Evolutionary conservation across 2,113 vertebrate species (phyloP), one percentile per base, ranked within the genome.

Genomic region (Amblyopsis rosae): DNA sequence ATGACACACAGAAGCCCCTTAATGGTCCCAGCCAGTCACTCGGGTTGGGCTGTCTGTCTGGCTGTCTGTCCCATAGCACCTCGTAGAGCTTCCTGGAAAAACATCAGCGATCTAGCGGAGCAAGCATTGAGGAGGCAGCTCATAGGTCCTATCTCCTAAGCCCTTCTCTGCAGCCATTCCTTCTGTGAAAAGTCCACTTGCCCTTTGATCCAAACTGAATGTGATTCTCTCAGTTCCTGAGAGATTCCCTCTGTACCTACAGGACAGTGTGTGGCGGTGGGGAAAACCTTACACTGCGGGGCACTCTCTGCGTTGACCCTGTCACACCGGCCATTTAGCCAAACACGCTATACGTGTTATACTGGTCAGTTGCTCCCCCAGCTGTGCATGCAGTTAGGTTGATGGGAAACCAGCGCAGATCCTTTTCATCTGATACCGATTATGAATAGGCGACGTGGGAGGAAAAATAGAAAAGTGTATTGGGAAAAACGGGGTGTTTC

Each of bases 381-480:
- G 65, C 51, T 81, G 75, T 73, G 72, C 57, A 67, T 59, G 41
- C 58, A 61, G 48, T 74, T 72, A 49, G 35, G 17, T 60, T 72
- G 64, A 69, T 73, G 59, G 77, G 61, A 83, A 75, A 65, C 73
- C 50, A 26, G 12, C 62, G 35, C 49, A 61, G 56, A 67, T 65
- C 48, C 32, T 76, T 62, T 65, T 77, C 79, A 84, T 89, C 79
- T 87, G 84, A 72, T 49, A 82, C 19, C 74, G 64, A 86, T 91
- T 86, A 86, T 74, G 54, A 82, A 65, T 71, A 73, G 70, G 46
- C 46, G 63, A 65, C 69, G 35, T 65, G 47, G 10, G 65, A 76
- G 45, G 26, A 45, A 72, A 67, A 69, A 12, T 41, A 17, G 49
- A 55, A 77, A 57, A 73, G 48, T 70, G 17, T 62, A 59, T 35